Evolutionary conservation across 1,140 invertebrate species (phyloP).

Genomic region (Ectropis grisescens): DNA sequence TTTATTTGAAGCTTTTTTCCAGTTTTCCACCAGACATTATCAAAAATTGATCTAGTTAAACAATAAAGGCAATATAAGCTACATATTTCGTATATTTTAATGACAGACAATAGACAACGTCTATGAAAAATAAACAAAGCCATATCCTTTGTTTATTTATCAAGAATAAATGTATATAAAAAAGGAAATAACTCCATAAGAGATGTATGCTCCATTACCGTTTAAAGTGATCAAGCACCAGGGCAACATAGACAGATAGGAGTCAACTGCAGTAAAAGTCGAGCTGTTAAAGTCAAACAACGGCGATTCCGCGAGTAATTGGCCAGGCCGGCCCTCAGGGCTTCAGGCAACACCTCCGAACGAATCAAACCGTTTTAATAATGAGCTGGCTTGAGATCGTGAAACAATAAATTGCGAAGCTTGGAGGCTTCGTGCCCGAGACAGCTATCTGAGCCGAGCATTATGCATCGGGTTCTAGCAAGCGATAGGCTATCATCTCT

Average conservation of each 20-base stretch:
- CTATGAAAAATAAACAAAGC: too few species aligned
- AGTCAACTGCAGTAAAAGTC: constrained; percentile 40
- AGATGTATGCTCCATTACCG: too few species aligned
- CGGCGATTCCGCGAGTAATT: constrained; percentile 45
- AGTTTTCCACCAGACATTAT: too few species aligned
- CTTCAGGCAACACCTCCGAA: constrained; percentile 61
- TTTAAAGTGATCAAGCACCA: too few species aligned
- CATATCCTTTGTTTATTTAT: too few species aligned
- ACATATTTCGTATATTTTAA: too few species aligned
- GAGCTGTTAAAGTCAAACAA: constrained; percentile 47
- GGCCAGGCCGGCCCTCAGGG: constrained; percentile 43
- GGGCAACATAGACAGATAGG: constrained; percentile 1
- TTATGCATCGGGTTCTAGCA: constrained; percentile 49
- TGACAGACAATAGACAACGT: too few species aligned
- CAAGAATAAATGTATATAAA: too few species aligned
- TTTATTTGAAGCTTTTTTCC: too few species aligned
- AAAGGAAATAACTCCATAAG: too few species aligned
- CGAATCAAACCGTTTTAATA: constrained; percentile 68
- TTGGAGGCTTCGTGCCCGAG: constrained; percentile 64
- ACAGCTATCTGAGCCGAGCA: constrained; percentile 62
- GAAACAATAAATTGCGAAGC: constrained; percentile 69
- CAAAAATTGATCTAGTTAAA: too few species aligned
- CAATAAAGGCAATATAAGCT: too few species aligned
- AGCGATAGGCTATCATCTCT: constrained; percentile 60
- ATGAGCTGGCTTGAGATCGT: constrained; percentile 63